A percentile compares a stretch with the other conserved stretches of the same genome.
phyloP scores from a whole-genome alignment of 2,888 invertebrate species.

The Apoderus coryli region DNA sequence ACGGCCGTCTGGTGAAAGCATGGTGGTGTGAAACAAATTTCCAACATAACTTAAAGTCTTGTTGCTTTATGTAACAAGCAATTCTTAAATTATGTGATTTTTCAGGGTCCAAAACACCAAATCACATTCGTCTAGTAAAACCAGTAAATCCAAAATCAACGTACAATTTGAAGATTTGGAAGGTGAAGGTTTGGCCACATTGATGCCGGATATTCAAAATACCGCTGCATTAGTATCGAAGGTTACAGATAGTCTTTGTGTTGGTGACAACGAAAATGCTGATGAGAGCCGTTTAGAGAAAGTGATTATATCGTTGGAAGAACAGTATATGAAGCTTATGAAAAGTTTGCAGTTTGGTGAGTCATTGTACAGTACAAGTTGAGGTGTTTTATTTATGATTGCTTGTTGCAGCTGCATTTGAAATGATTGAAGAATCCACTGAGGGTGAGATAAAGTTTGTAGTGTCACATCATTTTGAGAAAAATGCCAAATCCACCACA shows the following conservation, averaged over 20 bases:
- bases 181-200: conserved; percentile 74
- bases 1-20: too few species aligned
- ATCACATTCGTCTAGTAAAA: conserved; percentile 2
- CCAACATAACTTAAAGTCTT: too few species aligned
- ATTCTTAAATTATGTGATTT: too few species aligned
- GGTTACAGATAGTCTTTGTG: conserved; percentile 31
- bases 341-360: conserved; percentile 77
- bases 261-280: conserved; percentile 28
- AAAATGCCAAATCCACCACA: conserved; percentile 71
- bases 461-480: conserved; percentile 81
- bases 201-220: conserved; percentile 85
- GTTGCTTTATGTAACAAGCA: too few species aligned
- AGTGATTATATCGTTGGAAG: conserved; percentile 45
- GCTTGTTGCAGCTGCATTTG: conserved; percentile 58
- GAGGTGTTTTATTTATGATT: conserved; percentile 1
- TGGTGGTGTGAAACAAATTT: too few species aligned
- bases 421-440: conserved; percentile 73
- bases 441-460: conserved; percentile 66
- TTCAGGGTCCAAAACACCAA: conserved; percentile 14
- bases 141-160: conserved; percentile 23
- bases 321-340: conserved; percentile 77
- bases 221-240: conserved; percentile 38
- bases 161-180: conserved; percentile 49
- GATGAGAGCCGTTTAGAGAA: conserved; percentile 34
- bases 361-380: conserved; percentile 17